Evolutionary conservation across 2,888 invertebrate species (phyloP).

Genomic region (Heliconius aoede): DNA sequence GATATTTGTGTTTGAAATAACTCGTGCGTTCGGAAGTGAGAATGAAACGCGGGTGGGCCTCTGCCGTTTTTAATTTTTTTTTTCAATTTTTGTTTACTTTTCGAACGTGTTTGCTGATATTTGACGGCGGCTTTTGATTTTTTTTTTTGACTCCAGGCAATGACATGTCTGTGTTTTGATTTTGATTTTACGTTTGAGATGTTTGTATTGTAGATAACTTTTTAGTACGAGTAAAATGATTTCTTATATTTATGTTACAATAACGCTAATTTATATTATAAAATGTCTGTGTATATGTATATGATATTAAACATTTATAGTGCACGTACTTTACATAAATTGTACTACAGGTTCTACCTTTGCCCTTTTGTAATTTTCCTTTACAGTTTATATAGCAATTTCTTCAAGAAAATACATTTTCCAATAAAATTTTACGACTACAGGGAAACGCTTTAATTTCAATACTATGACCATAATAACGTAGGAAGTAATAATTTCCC

Average conservation of each 20-base stretch:
- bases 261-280: background rate
- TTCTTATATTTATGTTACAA: background rate
- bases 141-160: conserved; percentile 27
- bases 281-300: background rate
- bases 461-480: conserved; percentile 48
- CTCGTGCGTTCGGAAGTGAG: conserved; percentile 41
- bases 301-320: background rate
- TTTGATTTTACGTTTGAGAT: conserved; percentile 5
- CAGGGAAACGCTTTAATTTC: conserved; percentile 43
- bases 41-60: conserved; percentile 61
- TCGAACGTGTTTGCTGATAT: conserved; percentile 42
- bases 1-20: conserved; percentile 40
- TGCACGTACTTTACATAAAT: background rate
- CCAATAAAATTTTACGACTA: conserved; percentile 31
- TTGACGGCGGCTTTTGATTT: conserved; percentile 41
- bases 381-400: conserved; percentile 8
- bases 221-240: background rate
- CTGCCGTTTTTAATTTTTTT: conserved; percentile 49
- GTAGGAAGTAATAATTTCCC: conserved; percentile 68
- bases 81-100: conserved; percentile 40
- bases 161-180: conserved; percentile 20
- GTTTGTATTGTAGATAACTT: background rate
- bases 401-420: conserved; percentile 22
- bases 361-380: conserved; percentile 2
- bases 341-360: background rate